These are phyloP conservation scores for Thunnus albacares DNA, from an alignment of 2,797 vertebrate genomes.

Conservation along the genomic window DNA sequence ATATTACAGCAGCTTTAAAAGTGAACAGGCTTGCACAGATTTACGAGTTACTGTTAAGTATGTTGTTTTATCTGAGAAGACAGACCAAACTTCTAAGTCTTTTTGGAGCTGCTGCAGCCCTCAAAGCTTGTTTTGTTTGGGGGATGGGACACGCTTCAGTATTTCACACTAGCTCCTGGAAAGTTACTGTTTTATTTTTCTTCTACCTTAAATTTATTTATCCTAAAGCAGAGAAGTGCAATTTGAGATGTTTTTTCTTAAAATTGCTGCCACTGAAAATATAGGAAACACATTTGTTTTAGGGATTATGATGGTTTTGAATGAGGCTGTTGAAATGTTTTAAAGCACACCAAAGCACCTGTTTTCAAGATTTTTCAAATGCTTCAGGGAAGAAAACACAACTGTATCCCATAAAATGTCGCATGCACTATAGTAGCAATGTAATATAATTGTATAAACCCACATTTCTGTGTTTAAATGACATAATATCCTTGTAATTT, in stretches of 20 bases:
- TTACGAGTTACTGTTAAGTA: not conserved
- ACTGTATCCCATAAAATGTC: not conserved
- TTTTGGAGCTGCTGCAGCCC: slow-evolving; percentile 78
- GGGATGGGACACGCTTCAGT: slow-evolving; percentile 83
- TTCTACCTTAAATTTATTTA: not conserved
- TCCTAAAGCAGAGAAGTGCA: not conserved
- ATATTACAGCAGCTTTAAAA: slow-evolving; percentile 22
- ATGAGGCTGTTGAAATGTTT: not conserved
- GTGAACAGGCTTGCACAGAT: not conserved
- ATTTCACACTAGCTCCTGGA: slow-evolving; percentile 38
- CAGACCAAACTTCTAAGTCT: not conserved
- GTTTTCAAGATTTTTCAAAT: not conserved
- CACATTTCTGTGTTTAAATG: not conserved
- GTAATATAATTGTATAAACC: not conserved
- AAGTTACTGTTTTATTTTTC: slow-evolving; percentile 13
- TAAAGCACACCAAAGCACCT: not conserved
- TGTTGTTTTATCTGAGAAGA: not conserved
- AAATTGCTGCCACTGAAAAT: not conserved
- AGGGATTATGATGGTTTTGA: not conserved
- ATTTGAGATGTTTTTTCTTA: not conserved
- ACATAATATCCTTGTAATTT: not conserved
- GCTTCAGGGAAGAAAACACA: not conserved
- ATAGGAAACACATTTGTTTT: not conserved
- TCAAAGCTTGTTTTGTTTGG: slow-evolving; percentile 89
- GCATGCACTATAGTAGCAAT: too few relatives aligned